Conservation (phyloP, 2,888 invertebrate species). For the Agriopis leucophaearia region DNA sequence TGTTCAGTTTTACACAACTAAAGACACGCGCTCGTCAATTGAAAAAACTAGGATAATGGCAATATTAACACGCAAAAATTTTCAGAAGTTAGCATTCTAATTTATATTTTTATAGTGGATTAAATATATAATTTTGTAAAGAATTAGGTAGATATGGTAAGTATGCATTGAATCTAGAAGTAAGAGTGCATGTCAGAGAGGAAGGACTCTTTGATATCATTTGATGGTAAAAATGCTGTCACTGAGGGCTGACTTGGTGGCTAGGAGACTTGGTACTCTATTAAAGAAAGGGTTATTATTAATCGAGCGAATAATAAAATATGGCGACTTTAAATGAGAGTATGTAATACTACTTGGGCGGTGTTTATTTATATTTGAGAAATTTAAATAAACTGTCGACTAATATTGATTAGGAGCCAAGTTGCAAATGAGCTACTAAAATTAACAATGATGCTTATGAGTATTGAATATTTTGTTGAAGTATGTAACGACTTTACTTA, state of each 20-base stretch:
- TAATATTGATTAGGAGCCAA: no score
- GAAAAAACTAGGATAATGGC: background rate
- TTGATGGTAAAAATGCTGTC: background rate
- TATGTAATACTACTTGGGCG: no score
- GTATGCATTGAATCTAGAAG: background rate
- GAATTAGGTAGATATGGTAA: slow-evolving; percentile 19
- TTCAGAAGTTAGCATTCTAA: slow-evolving; percentile 33
- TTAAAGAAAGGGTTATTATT: background rate
- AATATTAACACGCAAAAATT: slow-evolving; percentile 33
- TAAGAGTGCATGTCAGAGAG: background rate
- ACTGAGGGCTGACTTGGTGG: background rate
- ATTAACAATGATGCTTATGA: no score
- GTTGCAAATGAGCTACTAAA: no score
- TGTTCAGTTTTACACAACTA: no score
- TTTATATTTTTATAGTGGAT: slow-evolving; percentile 42
- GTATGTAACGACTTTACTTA: no score
- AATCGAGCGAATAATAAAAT: no score
- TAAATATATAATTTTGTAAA: slow-evolving; percentile 29
- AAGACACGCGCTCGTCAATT: background rate
- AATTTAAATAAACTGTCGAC: no score
- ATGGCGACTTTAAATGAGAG: no score
- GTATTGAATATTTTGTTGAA: no score
- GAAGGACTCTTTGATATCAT: background rate
- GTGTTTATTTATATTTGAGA: no score
- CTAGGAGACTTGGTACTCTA: no score